phyloP scores from a whole-genome alignment of 2,888 invertebrate genomes.

The Caenorhabditis panamensis region DNA sequence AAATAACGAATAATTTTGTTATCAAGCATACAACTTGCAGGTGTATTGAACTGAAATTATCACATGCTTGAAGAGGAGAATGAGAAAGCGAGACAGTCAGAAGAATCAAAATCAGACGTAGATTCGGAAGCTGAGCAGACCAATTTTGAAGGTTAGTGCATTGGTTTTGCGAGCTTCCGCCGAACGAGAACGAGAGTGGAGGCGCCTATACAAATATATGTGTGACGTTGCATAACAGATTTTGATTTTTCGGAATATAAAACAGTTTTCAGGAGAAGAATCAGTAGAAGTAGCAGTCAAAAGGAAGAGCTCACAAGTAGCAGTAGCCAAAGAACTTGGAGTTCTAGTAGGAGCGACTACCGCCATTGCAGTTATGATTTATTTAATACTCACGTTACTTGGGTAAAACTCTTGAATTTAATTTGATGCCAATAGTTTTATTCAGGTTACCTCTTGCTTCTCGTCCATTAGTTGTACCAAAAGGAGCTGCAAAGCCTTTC shows the following conservation, averaged over 20 bases:
- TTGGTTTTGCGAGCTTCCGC: not conserved
- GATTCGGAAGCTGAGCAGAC: slow-evolving; percentile 1
- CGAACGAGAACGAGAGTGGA: not conserved
- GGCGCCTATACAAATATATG: slow-evolving; percentile 40
- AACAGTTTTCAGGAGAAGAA: slow-evolving; percentile 6
- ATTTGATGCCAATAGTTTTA: too few species aligned
- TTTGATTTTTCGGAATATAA: slow-evolving; percentile 3
- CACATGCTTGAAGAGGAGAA: slow-evolving; percentile 47
- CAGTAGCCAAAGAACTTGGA: slow-evolving; percentile 15
- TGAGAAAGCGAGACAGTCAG: slow-evolving; percentile 7
- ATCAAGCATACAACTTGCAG: slow-evolving; percentile 32
- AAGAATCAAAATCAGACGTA: slow-evolving; percentile 6
- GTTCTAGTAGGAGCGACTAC: not conserved
- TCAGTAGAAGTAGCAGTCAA: not conserved
- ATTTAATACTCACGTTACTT: slow-evolving; percentile 12
- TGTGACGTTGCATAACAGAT: slow-evolving; percentile 50
- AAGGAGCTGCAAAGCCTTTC: slow-evolving; percentile 53
- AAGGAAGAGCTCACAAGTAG: not conserved
- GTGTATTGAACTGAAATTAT: slow-evolving; percentile 34
- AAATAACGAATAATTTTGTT: slow-evolving; percentile 12
- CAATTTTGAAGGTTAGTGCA: slow-evolving; percentile 7
- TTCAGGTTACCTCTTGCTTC: slow-evolving; percentile 21
- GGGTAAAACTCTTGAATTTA: slow-evolving; percentile 33
- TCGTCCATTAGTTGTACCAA: slow-evolving; percentile 24
- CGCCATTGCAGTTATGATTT: slow-evolving; percentile 27